Evolutionary conservation across 2,888 invertebrate species (phyloP).

Genomic region (Aphrophora alni): DNA sequence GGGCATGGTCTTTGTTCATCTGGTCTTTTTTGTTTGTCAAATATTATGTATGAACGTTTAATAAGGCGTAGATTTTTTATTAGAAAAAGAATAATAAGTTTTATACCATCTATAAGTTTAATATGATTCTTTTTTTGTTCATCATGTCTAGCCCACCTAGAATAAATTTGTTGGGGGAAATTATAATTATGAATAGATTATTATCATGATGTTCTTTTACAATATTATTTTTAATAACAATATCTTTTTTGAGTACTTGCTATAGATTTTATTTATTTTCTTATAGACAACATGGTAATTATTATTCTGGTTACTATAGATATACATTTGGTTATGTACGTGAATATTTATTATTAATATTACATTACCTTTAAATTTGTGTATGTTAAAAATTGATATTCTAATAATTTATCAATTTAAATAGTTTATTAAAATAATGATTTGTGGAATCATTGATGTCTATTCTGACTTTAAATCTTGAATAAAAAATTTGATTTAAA

Average conservation of each 20-base stretch:
- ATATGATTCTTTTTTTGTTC: constrained; percentile 71
- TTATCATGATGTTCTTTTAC: constrained; percentile 61
- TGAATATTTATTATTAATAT: constrained; percentile 66
- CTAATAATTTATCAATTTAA: neutral
- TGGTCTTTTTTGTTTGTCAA: neutral
- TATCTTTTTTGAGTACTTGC: constrained; percentile 69
- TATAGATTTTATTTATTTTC: constrained; percentile 72
- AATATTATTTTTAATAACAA: constrained; percentile 63
- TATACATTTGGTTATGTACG: constrained; percentile 61
- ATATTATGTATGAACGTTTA: neutral
- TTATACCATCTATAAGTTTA: constrained; percentile 52
- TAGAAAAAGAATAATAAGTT: too few species aligned
- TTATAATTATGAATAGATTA: constrained; percentile 68
- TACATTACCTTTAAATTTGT: constrained; percentile 67
- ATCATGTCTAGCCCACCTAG: constrained; percentile 70
- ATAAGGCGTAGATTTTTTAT: neutral
- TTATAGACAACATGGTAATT: constrained; percentile 66
- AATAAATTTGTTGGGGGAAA: constrained; percentile 71
- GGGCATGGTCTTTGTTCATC: neutral
- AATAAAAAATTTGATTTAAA: neutral
- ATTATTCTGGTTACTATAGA: constrained; percentile 61
- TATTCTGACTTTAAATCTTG: neutral
- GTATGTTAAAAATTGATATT: constrained; percentile 58
- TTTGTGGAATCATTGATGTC: too few species aligned
- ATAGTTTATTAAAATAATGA: neutral